These are phyloP conservation scores for Andrena fulva DNA, from an alignment of 2,888 invertebrate species.

Conservation along the genomic window DNA sequence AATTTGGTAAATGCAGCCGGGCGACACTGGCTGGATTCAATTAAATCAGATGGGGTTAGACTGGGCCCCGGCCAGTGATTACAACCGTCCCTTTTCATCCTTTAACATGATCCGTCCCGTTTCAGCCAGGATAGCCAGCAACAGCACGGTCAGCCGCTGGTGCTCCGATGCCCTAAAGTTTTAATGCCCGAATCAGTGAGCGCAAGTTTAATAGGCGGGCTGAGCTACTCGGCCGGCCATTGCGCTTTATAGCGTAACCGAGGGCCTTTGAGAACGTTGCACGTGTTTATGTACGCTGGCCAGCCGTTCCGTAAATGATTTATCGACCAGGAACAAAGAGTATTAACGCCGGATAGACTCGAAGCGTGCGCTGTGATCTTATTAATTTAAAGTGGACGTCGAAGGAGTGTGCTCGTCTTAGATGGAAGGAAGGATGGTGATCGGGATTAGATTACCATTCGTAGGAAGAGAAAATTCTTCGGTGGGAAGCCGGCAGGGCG, in stretches of 20 bases:
- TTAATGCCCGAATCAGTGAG: constrained; percentile 73
- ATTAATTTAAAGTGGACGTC: constrained; percentile 2
- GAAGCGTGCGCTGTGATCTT: neutral
- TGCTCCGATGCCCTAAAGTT: constrained; percentile 68
- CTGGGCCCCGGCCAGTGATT: constrained; percentile 47
- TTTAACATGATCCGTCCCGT: constrained; percentile 47
- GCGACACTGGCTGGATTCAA: constrained; percentile 59
- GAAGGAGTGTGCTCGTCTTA: neutral
- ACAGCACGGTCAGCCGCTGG: constrained; percentile 1
- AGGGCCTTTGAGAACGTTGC: constrained; percentile 63
- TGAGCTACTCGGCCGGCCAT: constrained; percentile 59
- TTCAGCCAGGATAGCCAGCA: constrained; percentile 44
- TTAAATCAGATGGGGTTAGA: constrained; percentile 59
- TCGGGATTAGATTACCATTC: constrained; percentile 11
- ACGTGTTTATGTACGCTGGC: constrained; percentile 54
- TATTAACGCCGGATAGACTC: constrained; percentile 6
- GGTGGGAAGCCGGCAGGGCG: neutral
- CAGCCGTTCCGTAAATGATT: constrained; percentile 58
- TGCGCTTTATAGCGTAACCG: constrained; percentile 58
- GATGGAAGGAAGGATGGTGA: neutral
- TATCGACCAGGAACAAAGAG: constrained; percentile 61
- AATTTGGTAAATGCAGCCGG: constrained; percentile 45
- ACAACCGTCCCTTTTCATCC: constrained; percentile 59
- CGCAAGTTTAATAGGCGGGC: constrained; percentile 68
- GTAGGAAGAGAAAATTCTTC: neutral